These are phyloP conservation scores for Parazoanthus swiftii DNA, from an alignment of 92 coral and sea anemone genomes.

Conservation along the genomic window DNA sequence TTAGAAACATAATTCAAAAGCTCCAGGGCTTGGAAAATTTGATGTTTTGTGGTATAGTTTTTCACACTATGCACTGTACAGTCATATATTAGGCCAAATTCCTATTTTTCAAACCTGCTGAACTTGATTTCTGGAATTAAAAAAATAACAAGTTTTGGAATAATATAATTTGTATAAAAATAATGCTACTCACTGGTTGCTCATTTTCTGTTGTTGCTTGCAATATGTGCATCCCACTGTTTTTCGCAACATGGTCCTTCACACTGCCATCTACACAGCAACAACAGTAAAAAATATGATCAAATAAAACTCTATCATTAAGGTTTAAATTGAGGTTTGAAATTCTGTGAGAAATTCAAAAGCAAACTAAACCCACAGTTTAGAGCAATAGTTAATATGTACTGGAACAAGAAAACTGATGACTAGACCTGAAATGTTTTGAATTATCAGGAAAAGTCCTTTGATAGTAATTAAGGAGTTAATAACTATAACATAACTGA, in stretches of 20 bases:
- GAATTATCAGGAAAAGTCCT: too few species aligned
- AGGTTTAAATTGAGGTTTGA: background rate
- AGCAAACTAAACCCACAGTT: background rate
- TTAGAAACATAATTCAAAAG: too few species aligned
- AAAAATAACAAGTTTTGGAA: too few species aligned
- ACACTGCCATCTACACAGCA: conserved; percentile 64
- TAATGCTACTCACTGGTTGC: conserved; percentile 57
- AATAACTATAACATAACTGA: too few species aligned
- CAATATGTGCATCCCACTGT: conserved; percentile 62
- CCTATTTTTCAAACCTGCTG: too few species aligned
- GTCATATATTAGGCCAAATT: too few species aligned
- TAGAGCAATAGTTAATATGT: background rate
- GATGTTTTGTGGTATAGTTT: too few species aligned
- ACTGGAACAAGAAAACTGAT: background rate
- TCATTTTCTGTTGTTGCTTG: conserved; percentile 64
- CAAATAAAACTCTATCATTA: background rate
- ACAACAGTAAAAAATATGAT: background rate
- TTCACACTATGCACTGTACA: too few species aligned
- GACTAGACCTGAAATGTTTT: background rate
- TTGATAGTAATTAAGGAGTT: too few species aligned
- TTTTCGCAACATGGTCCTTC: conserved; percentile 62
- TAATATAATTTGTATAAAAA: too few species aligned
- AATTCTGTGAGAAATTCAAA: background rate
- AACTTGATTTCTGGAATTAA: too few species aligned
- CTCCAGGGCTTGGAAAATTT: too few species aligned